Conservation (phyloP, 2,113 vertebrate genomes). For the Noturus placidus region DNA sequence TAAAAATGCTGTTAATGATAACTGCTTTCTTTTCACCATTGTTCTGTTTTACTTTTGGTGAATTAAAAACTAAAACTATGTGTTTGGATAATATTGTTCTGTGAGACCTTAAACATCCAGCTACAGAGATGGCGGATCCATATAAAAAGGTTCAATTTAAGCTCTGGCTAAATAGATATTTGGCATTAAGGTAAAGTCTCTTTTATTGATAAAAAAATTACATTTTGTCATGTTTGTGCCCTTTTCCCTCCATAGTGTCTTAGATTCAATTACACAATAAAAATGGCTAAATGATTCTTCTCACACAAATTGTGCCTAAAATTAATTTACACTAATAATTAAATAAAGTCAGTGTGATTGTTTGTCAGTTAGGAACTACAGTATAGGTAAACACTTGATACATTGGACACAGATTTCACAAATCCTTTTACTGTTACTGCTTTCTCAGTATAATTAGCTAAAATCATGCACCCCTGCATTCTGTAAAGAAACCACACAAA, state of each 20-base stretch:
- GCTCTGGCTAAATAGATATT: background rate
- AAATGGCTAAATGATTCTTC: background rate
- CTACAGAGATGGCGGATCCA: too few species aligned
- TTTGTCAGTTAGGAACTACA: background rate
- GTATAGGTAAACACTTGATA: background rate
- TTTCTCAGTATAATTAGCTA: constrained; percentile 11
- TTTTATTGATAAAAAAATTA: background rate
- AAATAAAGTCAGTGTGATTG: background rate
- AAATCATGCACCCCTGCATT: background rate
- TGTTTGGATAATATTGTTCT: too few species aligned
- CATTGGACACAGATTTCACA: background rate
- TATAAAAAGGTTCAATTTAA: too few species aligned
- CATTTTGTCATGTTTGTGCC: background rate
- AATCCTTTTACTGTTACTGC: background rate
- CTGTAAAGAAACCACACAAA: background rate
- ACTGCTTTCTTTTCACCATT: too few species aligned
- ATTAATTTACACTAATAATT: background rate
- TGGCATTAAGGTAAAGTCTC: background rate
- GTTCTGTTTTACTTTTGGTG: too few species aligned
- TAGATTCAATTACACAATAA: too few species aligned
- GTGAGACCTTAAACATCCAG: too few species aligned
- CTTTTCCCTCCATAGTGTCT: background rate
- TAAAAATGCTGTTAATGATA: too few species aligned
- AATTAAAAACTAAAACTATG: too few species aligned
- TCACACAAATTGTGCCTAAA: background rate